Base-by-base conservation (phyloP, 2,797 vertebrate species). In the Allochrocebus solatus region DNA sequence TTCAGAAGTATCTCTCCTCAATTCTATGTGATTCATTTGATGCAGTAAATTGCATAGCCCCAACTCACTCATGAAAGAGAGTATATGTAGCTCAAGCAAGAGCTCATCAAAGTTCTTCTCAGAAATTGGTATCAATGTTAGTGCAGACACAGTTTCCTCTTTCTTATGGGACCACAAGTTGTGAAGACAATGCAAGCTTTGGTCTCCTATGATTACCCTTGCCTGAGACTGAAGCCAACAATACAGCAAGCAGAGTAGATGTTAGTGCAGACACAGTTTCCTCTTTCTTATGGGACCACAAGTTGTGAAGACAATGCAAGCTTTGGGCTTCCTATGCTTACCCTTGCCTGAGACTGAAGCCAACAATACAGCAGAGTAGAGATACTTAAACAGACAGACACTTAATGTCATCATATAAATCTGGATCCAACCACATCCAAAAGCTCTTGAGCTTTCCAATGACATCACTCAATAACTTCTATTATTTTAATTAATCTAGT, bases 401-500 rank as follows among this genome's bases (percentile, higher is more conserved):
- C 24, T 86, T 87, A 41, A 36, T 48, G 33, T 11, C n/a, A 11
- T 87, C 14, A 14, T 13, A 0, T 39, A 91, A 96, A 75, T 92
- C 26, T 97, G 55, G 22, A 48, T 55, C 19, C 22, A 96, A 50
- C 5, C 26, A 41, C 76, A 33, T 53, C 21, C 33, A 92, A 75
- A 83, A 11, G 55, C 48, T 8, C 43, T 43, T 70, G 28, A 95
- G 81, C 7, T 76, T 76, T 70, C 9, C 21, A 36, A 2, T 81
- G 84, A 72, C 16, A 76, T 61, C 14, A 80, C n/a, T 92, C 24
- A 87, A 46, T 53, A 83, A 70, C 91, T 48, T 91, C 43, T 28
- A 75, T 75, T 85, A 48, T 78, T 93, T 95, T 95, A 80, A 61
- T 93, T 64, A 94, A 78, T 43, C 3, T 50, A 36, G 8, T 91